These are phyloP conservation scores for Trissolcus basalis DNA, from an alignment of 1,140 invertebrate genomes.

Conservation along the genomic window DNA sequence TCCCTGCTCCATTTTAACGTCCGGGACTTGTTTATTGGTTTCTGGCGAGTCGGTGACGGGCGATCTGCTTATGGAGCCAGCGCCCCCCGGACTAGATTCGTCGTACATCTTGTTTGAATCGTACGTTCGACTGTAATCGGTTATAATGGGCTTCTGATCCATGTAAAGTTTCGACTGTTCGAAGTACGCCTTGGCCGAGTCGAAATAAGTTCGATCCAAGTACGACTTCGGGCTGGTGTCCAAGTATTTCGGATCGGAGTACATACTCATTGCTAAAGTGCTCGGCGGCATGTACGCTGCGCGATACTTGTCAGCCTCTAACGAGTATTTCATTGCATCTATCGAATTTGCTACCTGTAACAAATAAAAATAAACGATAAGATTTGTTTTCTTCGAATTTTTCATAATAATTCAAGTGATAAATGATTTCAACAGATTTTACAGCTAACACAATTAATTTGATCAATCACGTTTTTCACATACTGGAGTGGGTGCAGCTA, in stretches of 20 bases:
- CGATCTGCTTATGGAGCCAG: slow-evolving; percentile 74
- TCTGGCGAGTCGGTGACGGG: slow-evolving; percentile 80
- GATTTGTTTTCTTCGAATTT: background rate
- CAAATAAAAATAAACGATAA: background rate
- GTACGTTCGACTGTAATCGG: slow-evolving; percentile 76
- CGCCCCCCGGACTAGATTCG: slow-evolving; percentile 81
- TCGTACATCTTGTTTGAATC: slow-evolving; percentile 79
- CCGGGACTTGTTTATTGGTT: slow-evolving; percentile 72
- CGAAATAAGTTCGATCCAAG: slow-evolving; percentile 80
- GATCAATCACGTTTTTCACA: slow-evolving; percentile 35
- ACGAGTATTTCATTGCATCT: slow-evolving; percentile 87
- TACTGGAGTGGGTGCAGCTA: slow-evolving; percentile 79
- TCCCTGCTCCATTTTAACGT: slow-evolving; percentile 77
- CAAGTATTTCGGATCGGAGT: slow-evolving; percentile 81
- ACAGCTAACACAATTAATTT: no score
- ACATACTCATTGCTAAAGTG: slow-evolving; percentile 81
- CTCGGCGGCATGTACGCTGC: slow-evolving; percentile 81
- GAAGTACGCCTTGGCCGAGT: slow-evolving; percentile 87
- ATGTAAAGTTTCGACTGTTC: slow-evolving; percentile 86
- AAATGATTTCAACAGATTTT: no score
- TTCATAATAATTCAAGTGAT: no score
- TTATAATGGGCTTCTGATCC: slow-evolving; percentile 79
- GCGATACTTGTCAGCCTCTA: slow-evolving; percentile 85
- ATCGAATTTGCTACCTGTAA: slow-evolving; percentile 83
- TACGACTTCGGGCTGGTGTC: slow-evolving; percentile 81